Conservation (phyloP, 2,888 invertebrate genomes). For the Calameuta idolon region DNA sequence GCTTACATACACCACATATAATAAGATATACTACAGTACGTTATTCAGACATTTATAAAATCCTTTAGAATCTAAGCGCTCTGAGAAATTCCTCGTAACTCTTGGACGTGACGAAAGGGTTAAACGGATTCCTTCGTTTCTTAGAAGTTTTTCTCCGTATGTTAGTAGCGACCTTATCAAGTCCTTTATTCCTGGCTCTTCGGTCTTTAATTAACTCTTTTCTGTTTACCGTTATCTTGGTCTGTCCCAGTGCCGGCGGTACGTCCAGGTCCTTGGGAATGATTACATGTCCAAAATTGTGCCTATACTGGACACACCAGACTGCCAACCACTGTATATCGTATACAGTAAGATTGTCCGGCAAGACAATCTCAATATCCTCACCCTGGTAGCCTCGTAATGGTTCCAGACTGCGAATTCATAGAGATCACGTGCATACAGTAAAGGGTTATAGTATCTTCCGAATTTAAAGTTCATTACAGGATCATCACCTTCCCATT, state of each 20-base stretch:
- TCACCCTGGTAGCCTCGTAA: slow-evolving; percentile 90
- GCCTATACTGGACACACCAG: slow-evolving; percentile 90
- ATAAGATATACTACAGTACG: slow-evolving; percentile 7
- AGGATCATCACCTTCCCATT: slow-evolving; percentile 75
- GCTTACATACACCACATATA: slow-evolving; percentile 12
- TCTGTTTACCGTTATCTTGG: slow-evolving; percentile 85
- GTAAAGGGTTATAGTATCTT: not conserved
- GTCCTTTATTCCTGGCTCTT: not conserved
- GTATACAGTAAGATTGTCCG: slow-evolving; percentile 85
- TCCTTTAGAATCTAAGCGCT: not conserved
- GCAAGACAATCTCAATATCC: slow-evolving; percentile 91
- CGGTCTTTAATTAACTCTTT: slow-evolving; percentile 11
- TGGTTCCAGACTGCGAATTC: slow-evolving; percentile 73
- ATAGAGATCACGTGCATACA: slow-evolving; percentile 6
- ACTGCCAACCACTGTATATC: slow-evolving; percentile 93
- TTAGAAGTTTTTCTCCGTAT: not conserved
- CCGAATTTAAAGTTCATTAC: not conserved
- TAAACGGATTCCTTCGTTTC: not conserved
- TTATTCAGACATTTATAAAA: not conserved
- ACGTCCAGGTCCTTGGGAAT: slow-evolving; percentile 90
- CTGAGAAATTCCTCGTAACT: not conserved
- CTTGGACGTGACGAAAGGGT: not conserved
- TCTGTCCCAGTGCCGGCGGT: slow-evolving; percentile 90
- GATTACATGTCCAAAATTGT: slow-evolving; percentile 91
- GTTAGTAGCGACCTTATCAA: not conserved